phyloP scores from a whole-genome alignment of 2,888 invertebrate species.

The Papilio elwesi region DNA sequence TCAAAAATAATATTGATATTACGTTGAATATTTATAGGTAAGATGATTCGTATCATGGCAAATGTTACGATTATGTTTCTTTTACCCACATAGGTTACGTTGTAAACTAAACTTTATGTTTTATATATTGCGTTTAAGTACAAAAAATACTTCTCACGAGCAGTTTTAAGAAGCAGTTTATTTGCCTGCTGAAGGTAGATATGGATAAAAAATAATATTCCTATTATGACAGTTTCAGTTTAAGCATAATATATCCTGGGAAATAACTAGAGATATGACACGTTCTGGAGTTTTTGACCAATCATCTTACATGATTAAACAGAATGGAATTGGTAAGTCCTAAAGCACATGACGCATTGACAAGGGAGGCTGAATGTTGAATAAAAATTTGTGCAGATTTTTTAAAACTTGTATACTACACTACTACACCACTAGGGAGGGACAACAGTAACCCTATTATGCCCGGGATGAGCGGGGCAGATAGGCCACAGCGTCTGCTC shows the following conservation, averaged over 20 bases:
- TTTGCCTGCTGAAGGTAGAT: background rate
- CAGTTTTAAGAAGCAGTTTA: background rate
- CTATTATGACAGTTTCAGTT: background rate
- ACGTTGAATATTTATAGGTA: slow-evolving; percentile 6
- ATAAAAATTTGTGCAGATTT: background rate
- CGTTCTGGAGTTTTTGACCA: background rate
- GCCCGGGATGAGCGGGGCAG: too few relatives aligned
- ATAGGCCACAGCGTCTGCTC: too few relatives aligned
- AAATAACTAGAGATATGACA: background rate
- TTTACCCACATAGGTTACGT: background rate
- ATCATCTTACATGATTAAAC: slow-evolving; percentile 1
- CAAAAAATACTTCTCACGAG: background rate
- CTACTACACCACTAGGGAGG: too few relatives aligned
- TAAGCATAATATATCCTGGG: too few relatives aligned
- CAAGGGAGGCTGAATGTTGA: too few relatives aligned
- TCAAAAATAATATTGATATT: background rate
- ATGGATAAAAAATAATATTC: background rate
- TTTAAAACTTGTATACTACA: too few relatives aligned
- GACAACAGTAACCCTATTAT: too few relatives aligned
- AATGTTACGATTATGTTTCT: background rate
- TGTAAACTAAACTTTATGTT: background rate
- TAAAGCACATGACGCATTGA: background rate
- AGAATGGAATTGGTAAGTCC: slow-evolving; percentile 3
- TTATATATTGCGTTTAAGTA: background rate
- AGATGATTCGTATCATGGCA: background rate